Percentiles rank a stretch among this genome's conserved stretches.
Evolutionary conservation across 2,888 invertebrate genomes (phyloP).

Genomic region (Tipula confusa): DNA sequence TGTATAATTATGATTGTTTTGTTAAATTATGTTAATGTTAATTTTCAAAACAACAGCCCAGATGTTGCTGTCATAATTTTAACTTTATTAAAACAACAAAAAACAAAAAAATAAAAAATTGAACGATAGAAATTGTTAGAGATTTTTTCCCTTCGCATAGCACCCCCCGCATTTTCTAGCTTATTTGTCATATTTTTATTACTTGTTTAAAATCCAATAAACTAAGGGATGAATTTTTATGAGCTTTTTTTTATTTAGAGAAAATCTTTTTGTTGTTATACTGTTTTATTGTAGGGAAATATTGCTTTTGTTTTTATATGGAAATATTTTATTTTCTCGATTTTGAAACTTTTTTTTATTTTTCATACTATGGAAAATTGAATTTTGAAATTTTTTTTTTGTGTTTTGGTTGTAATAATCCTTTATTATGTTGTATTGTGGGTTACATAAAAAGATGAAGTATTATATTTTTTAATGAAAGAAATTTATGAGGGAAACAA

Average conservation of each 20-base stretch:
- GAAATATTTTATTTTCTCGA: slow-evolving; percentile 13
- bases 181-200: slow-evolving; percentile 28
- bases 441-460: slow-evolving; percentile 17
- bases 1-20: slow-evolving; percentile 3
- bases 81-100: not conserved
- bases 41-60: not conserved
- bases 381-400: not conserved
- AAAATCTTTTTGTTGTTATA: not conserved
- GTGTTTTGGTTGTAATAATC: not conserved
- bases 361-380: not conserved
- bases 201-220: slow-evolving; percentile 29
- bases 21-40: not conserved
- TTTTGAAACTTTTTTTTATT: not conserved
- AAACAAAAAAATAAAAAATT: not conserved
- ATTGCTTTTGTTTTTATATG: not conserved
- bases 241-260: not conserved
- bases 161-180: not conserved
- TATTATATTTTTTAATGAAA: slow-evolving; percentile 3
- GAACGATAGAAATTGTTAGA: not conserved
- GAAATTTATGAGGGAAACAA: slow-evolving; percentile 20
- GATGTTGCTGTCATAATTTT: not conserved
- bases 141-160: not conserved
- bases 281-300: not conserved
- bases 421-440: slow-evolving; percentile 15
- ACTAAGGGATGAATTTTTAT: slow-evolving; percentile 30